Base-by-base conservation (phyloP, 2,888 invertebrate genomes). In the Aleiodes alternator region DNA sequence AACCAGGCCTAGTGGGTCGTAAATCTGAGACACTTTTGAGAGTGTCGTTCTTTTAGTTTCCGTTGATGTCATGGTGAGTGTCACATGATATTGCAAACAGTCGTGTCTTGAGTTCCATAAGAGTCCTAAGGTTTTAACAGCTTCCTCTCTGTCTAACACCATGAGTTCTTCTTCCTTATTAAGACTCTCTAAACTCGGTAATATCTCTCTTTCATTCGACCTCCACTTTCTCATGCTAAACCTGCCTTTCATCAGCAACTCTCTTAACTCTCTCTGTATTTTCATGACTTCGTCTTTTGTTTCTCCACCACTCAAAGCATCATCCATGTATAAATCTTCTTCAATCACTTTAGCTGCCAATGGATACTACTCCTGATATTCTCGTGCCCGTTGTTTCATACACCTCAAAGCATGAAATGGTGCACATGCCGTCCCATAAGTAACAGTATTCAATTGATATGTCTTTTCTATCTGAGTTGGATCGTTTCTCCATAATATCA, bases 241-340 rank as follows among this genome's bases (percentile, higher is more conserved):
- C 14, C 68, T 16, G 2, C 76, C 77, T 12, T 14, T 7, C 29
- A 16, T 9, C 0, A 78, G 51, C 0, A 77, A 6, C 9, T 38
- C 0, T 5, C 6, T 7, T 5, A 38, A 8, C 8, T 8, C 6
- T 7, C 8, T 5, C 8, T 38, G 38, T 38, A 38, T 7, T 8
- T 38, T 8, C 5, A 8, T 38, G 8, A 8, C 38, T 1, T 7
- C 38, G 1, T 3, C 38, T 8, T 5, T 5, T 0, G 5, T 38
- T 38, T 38, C 8, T 7, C 6, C 38, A 38, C 77, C 78, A 0
- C 78, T 79, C 0, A 78, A 8, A 0, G 78, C 66, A 7, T 78
- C 78, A 8, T 77, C 78, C 76, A 77, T 77, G 29, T 78, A 77
- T 50, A 56, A 80, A 53, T 77, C 78, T 14, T 76, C 29, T 6